Base-by-base conservation (phyloP, 2,888 invertebrate species). In the Phoenoteleia sp. region DNA sequence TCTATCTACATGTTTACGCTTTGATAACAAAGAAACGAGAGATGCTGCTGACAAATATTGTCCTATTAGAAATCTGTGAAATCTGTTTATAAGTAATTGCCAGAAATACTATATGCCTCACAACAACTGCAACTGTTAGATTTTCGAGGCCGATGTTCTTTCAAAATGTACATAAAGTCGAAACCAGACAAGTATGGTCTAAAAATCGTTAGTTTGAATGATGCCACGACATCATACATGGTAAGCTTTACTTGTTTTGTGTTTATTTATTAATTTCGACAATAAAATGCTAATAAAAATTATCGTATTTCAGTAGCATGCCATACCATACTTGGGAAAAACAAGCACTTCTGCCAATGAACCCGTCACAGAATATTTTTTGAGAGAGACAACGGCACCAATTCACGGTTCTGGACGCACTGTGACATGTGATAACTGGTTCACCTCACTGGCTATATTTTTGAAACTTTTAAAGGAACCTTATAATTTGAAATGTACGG, bases 171-270 rank as follows among this genome's bases (percentile, higher is more conserved):
- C 62, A 89, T 91, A 21, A 89, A 89, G 80, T 84, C 87, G 7
- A 92, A 92, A 81, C 90, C 91, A 9, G 90, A 91, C 47, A 91
- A 90, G 79, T 92, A 92, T 84, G 93, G 92, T 9, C 76, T 93
- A 21, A 93, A 93, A 88, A 87, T 93, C 17, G 72, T 89, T 62
- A 89, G 89, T 81, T 67, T 92, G 62, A 91, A 91, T 49, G 92
- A 93, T 85, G 90, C 90, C 66, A 81, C 66, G 19, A 92, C 92
- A 29, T 87, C 81, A 21, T 92, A 93, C 83, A 88, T 93, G 79
- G 27, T 74, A 71, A 36, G 13, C n/a, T n/a, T n/a, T n/a, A n/a
- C n/a, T n/a, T n/a, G n/a, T n/a, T n/a, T n/a, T n/a, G n/a, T n/a
- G n/a, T n/a, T n/a, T n/a, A n/a, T n/a, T n/a, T n/a, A n/a, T n/a